phyloP scores from a whole-genome alignment of 30 jellyfish, hydroid and myxozoan species.

The Turritopsis rubra region DNA sequence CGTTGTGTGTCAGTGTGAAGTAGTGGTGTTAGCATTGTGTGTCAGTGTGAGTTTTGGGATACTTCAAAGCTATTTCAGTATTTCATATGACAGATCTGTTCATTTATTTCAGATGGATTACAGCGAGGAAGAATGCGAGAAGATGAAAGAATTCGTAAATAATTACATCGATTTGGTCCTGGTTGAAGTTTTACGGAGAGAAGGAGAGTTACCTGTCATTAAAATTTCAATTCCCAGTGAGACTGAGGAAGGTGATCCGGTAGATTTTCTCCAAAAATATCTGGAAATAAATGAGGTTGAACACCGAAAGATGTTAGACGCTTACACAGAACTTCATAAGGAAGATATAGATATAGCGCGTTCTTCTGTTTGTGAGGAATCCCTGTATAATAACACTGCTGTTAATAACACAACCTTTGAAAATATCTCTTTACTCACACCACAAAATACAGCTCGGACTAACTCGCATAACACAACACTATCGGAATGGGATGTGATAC shows the following conservation, averaged over 20 bases:
- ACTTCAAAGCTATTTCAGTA: too few relatives aligned
- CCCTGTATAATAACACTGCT: not conserved
- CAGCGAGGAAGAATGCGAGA: not conserved
- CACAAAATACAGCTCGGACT: not conserved
- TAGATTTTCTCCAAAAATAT: not conserved
- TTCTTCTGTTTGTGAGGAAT: not conserved
- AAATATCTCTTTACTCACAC: not conserved
- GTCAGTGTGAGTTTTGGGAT: too few relatives aligned
- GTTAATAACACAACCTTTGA: constrained; percentile 1
- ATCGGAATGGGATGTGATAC: not conserved
- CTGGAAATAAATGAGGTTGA: not conserved
- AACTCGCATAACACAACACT: constrained; percentile 1
- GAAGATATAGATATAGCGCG: not conserved
- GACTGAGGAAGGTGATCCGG: not conserved
- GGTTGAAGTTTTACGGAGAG: not conserved
- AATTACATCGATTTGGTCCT: not conserved
- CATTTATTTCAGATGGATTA: not conserved
- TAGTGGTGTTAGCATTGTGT: too few relatives aligned
- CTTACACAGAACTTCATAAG: not conserved
- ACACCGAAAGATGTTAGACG: not conserved
- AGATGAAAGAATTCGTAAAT: constrained; percentile 4
- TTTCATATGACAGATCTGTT: too few relatives aligned
- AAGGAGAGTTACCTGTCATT: not conserved
- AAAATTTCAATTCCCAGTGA: not conserved
- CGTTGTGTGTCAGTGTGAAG: too few relatives aligned